Base-by-base conservation (phyloP, 2,113 vertebrate genomes). In the Paramisgurnus dabryanus region DNA sequence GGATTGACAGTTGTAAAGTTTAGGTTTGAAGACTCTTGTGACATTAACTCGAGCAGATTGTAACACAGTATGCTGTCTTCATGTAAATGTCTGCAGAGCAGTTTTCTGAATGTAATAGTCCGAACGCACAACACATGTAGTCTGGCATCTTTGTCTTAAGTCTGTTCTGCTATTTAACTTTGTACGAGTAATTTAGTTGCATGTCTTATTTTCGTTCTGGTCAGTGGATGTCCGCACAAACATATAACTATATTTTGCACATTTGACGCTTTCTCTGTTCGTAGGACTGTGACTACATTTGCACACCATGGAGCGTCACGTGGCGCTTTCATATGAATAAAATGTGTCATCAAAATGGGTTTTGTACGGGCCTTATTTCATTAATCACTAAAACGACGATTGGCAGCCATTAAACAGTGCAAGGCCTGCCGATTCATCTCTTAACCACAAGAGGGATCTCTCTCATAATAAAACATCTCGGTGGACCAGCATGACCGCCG, bases 401-500 rank as follows among this genome's bases (percentile, higher is more conserved):
- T 10, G 50, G 13, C 12, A 41, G n/a, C 12, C 53, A 58, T 74
- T 74, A 45, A 3, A 18, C 4, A 58, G 11, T 12, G 41, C 43
- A 17, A 45, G 7, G 18, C 13, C 3, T 41, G 50, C 60, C 22
- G 15, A 57, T 18, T 47, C 63, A 3, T 12, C 2, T 22, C 6
- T 61, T n/a, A 8, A 17, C 40, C 83, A 61, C 43, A 8, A 82
- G 83, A 76, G 80, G 80, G 65, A 47, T 9, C 6, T 13, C 76
- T 82, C 34, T 22, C 22, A 60, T 70, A 50, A 58, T 6, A 4
- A 50, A 49, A 17, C 41, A 34, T 6, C 8, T 72, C 53, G 2
- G 13, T 17, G 40, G 43, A 45, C n/a, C 15, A 47, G 34, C 70
- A 39, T 60, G 17, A 39, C 2, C 39, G 3, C 49, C 39, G 45